These are phyloP conservation scores for Melipona bicolor DNA, from an alignment of 2,888 invertebrate genomes.

Conservation along the genomic window DNA sequence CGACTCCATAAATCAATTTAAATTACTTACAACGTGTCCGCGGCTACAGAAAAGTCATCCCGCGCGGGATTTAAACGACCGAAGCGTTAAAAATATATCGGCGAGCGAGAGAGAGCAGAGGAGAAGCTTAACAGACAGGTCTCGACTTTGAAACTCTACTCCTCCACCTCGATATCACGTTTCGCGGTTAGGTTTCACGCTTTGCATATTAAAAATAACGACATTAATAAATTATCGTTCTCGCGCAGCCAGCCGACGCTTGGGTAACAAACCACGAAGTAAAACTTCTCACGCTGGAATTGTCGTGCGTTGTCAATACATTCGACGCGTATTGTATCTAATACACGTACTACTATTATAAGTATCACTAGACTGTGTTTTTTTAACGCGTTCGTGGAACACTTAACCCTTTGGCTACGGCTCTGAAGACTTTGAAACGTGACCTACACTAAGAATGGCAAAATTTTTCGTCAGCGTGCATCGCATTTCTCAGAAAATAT, in stretches of 20 bases:
- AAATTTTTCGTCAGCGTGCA: too few species aligned
- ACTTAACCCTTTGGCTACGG: too few species aligned
- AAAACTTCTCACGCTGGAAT: too few species aligned
- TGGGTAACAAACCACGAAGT: neutral
- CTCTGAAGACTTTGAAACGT: too few species aligned
- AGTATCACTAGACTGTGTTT: too few species aligned
- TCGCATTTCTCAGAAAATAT: too few species aligned
- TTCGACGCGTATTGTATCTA: neutral
- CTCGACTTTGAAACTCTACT: conserved; percentile 46
- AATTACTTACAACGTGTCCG: conserved; percentile 11
- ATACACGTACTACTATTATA: too few species aligned
- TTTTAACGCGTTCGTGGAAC: too few species aligned
- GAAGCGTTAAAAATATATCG: conserved; percentile 46
- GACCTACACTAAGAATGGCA: too few species aligned
- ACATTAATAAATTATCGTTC: conserved; percentile 45
- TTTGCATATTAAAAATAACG: conserved; percentile 50
- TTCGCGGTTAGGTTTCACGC: conserved; percentile 49
- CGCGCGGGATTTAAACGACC: conserved; percentile 20
- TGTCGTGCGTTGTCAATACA: too few species aligned
- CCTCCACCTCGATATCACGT: conserved; percentile 40
- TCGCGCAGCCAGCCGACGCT: neutral
- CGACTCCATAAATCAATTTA: conserved; percentile 21
- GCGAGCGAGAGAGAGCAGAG: conserved; percentile 16
- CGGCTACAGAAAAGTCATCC: neutral
- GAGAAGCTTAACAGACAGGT: conserved; percentile 43